Conservation (phyloP, 2,888 invertebrate genomes). For the Slavum lentiscoides region DNA sequence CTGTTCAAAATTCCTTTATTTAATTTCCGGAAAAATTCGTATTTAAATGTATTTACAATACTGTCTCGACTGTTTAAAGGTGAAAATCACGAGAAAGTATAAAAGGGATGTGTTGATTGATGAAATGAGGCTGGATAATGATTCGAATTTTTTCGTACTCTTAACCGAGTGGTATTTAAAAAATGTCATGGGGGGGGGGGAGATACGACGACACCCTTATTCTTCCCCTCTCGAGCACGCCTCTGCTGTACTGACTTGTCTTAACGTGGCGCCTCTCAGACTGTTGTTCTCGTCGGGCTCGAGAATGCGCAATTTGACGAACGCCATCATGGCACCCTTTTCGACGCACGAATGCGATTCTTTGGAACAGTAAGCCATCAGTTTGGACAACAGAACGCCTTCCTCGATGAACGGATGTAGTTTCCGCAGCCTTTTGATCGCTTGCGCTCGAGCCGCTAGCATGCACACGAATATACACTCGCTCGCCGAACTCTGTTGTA, state of each 20-base stretch:
- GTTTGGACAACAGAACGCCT: conserved; percentile 83
- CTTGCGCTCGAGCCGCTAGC: conserved; percentile 88
- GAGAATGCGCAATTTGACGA: conserved; percentile 84
- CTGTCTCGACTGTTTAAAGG: too few species aligned
- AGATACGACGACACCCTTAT: too few species aligned
- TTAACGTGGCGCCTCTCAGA: conserved; percentile 77
- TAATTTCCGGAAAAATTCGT: too few species aligned
- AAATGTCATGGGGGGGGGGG: too few species aligned
- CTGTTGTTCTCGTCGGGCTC: conserved; percentile 84
- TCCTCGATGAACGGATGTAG: conserved; percentile 87
- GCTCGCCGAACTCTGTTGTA: conserved; percentile 84
- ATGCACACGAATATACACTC: conserved; percentile 91
- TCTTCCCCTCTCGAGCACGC: too few species aligned
- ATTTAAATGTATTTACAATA: too few species aligned
- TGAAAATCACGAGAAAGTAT: too few species aligned
- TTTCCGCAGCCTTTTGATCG: conserved; percentile 81
- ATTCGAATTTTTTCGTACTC: too few species aligned
- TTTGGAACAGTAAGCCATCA: conserved; percentile 90
- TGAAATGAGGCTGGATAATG: too few species aligned
- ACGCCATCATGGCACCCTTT: conserved; percentile 91
- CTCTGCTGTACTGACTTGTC: conserved; percentile 65
- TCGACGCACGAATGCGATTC: conserved; percentile 92
- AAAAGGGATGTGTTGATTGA: too few species aligned
- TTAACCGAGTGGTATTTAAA: too few species aligned
- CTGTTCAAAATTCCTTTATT: too few species aligned